phyloP scores from a whole-genome alignment of 2,113 vertebrate genomes.

The Petrocephalus zakoni region DNA sequence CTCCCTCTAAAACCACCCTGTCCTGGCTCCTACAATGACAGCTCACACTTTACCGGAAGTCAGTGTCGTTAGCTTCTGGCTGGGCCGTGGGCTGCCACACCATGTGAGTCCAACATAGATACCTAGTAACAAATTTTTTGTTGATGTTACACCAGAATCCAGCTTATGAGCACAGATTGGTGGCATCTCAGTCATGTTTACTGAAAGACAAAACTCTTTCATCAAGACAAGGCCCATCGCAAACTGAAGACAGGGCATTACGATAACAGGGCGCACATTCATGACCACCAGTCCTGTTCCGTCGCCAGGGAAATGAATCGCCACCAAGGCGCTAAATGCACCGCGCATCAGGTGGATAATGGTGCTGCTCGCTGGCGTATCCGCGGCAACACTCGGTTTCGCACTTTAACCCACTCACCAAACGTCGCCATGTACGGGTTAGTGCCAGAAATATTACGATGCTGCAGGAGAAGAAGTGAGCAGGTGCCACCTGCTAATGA shows the following conservation, averaged over 20 bases:
- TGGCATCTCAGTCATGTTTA: not conserved
- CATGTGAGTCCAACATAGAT: not conserved
- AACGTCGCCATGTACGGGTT: not conserved
- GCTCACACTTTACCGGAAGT: not conserved
- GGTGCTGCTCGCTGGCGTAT: not conserved
- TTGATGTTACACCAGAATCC: not conserved
- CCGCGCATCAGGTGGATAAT: not conserved
- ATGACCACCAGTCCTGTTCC: not conserved
- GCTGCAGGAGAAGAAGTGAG: not conserved
- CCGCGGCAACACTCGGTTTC: not conserved
- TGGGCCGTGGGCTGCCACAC: not conserved
- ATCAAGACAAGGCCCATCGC: not conserved
- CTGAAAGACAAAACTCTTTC: not conserved
- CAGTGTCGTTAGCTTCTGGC: not conserved
- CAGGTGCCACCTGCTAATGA: not conserved
- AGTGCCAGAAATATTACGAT: not conserved
- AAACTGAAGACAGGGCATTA: not conserved
- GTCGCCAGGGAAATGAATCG: not conserved
- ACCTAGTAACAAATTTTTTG: not conserved
- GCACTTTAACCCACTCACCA: conserved; percentile 17
- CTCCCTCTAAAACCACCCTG: not conserved
- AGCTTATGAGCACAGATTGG: not conserved
- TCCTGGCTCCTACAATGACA: not conserved
- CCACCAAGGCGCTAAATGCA: not conserved
- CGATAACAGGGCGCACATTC: not conserved